These are phyloP conservation scores for Tragelaphus imberbis DNA, from an alignment of 2,113 vertebrate species.

Conservation along the genomic window DNA sequence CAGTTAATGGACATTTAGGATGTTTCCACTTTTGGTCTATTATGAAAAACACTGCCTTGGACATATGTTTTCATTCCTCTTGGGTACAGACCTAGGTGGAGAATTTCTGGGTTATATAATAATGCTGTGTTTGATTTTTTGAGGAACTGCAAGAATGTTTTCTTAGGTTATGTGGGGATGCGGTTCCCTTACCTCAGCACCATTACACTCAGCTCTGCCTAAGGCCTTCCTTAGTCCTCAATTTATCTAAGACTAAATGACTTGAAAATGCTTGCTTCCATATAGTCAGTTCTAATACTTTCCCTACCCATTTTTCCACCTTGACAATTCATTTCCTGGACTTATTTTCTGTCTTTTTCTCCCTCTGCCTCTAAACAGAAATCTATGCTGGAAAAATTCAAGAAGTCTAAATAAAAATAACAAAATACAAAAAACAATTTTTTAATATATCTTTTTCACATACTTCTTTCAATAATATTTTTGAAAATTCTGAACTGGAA, in stretches of 20 bases:
- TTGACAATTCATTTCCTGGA: neutral
- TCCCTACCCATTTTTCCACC: neutral
- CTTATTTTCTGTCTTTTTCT: neutral
- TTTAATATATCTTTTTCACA: neutral
- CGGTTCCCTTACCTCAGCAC: neutral
- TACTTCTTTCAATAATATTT: neutral
- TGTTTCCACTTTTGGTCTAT: neutral
- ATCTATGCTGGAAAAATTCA: neutral
- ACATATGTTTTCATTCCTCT: neutral
- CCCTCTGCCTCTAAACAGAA: neutral
- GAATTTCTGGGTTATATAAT: neutral
- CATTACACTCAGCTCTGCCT: neutral
- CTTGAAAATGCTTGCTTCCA: neutral
- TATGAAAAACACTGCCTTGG: neutral
- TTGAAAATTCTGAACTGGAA: conserved; percentile 3
- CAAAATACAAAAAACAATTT: neutral
- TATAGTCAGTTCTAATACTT: neutral
- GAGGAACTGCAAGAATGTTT: neutral
- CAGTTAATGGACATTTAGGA: neutral
- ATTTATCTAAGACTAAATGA: neutral
- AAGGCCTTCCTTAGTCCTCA: neutral
- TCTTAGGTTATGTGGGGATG: neutral
- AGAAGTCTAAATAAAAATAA: neutral
- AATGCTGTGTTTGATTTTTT: neutral
- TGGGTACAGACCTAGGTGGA: neutral